Base-by-base conservation (phyloP, 2,113 vertebrate genomes). In the Tychaedon coryphoeus region DNA sequence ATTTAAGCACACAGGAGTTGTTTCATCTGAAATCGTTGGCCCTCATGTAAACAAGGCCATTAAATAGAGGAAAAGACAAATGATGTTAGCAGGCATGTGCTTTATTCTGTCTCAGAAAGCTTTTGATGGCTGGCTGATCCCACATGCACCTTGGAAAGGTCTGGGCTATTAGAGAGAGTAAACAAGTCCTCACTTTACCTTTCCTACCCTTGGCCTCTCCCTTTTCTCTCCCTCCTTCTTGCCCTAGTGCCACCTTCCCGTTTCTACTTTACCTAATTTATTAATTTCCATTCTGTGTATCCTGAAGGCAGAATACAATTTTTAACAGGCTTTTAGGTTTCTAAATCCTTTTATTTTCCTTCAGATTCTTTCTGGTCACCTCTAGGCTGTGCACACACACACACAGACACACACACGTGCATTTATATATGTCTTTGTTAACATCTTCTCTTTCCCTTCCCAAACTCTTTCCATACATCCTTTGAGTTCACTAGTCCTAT, bases 331-430 rank as follows among this genome's bases (percentile, higher is more conserved):
- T 45, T 43, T 45, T 45, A 96, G 87, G 93, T 88, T 91, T 89
- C 57, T 34, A 47, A 90, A 93, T 92, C 76, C 86, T 97, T 97
- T 95, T 95, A 69, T 95, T 96, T 93, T 56, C 93, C 88, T 97
- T 97, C 74, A 97, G 87, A 92, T 93, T 57, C 86, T 65, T 96
- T 97, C 96, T 96, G 93, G 96, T 96, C 64, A 61, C 84, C 60
- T 96, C 85, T 86, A 75, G 88, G 40, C 85, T 73, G 64, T 29
- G 42, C 22, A 20, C 16, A 24, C 14, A 24, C 43, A 65, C 14
- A 36, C n/a, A 66, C 0, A 12, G 2, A 48, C 24, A 36, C 33
- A 66, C 29, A 74, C 11, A 13, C 0, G 4, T 13, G 7, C 24
- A 62, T 95, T 73, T 90, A 25, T 77, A 18, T 50, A 34, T 90